Percentiles rank a stretch among this genome's conserved stretches.
Evolutionary conservation across 2,797 vertebrate genomes (phyloP).

Genomic region (Benthosema pterotum): DNA sequence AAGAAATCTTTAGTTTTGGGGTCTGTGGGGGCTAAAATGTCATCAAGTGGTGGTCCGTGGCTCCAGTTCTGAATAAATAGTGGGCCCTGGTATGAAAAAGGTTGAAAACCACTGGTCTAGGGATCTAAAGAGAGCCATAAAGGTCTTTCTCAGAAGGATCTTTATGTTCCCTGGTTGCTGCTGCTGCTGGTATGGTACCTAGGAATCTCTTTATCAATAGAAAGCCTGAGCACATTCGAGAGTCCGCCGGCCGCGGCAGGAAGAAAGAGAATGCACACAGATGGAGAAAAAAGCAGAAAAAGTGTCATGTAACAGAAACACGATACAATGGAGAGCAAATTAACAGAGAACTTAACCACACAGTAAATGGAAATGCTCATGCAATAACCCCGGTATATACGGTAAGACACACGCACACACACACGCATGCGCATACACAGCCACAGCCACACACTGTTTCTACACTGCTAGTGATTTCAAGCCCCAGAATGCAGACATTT

Average conservation of each 20-base stretch:
- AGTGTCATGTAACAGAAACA: slow-evolving; percentile 74
- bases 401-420: slow-evolving; percentile 1
- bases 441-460: background rate
- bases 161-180: slow-evolving; percentile 81
- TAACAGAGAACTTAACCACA: slow-evolving; percentile 40
- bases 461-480: background rate
- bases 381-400: slow-evolving; percentile 41
- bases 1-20: too few relatives aligned
- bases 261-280: slow-evolving; percentile 63
- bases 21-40: too few relatives aligned
- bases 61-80: too few relatives aligned
- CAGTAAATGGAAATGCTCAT: slow-evolving; percentile 51
- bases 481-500: background rate
- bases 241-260: slow-evolving; percentile 83
- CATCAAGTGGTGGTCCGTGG: too few relatives aligned
- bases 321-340: slow-evolving; percentile 57
- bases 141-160: slow-evolving; percentile 70
- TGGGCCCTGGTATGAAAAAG: too few relatives aligned
- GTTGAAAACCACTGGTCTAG: slow-evolving; percentile 53
- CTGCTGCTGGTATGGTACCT: slow-evolving; percentile 88
- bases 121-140: slow-evolving; percentile 67
- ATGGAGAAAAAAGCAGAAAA: slow-evolving; percentile 70
- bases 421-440: background rate
- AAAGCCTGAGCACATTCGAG: slow-evolving; percentile 91
- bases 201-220: slow-evolving; percentile 99